Evolutionary conservation across 2,888 invertebrate species (phyloP).

Genomic region (Lepas anatifera): DNA sequence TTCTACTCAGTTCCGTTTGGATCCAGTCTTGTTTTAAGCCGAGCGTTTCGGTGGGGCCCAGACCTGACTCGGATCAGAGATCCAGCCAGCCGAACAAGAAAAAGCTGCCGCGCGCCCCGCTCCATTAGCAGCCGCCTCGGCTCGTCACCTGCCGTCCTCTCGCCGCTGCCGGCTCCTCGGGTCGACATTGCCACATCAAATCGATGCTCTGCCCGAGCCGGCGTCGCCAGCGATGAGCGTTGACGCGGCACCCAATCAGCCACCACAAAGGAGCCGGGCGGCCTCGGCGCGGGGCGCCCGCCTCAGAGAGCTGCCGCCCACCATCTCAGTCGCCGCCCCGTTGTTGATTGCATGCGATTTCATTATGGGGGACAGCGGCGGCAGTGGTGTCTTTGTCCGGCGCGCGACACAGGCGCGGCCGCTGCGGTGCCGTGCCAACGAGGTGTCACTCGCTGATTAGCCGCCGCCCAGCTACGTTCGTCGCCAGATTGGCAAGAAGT

Average conservation of each 20-base stretch:
- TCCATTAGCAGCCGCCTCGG: too few species aligned
- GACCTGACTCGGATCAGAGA: too few species aligned
- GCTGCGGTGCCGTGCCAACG: not conserved
- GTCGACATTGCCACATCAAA: too few species aligned
- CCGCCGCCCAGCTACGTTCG: not conserved
- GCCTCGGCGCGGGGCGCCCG: not conserved
- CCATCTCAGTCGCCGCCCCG: not conserved
- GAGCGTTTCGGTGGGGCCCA: too few species aligned
- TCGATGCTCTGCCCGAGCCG: not conserved
- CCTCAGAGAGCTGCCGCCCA: not conserved
- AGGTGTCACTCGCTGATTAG: not conserved
- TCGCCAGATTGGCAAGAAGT: not conserved
- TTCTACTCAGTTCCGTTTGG: too few species aligned
- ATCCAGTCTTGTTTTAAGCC: too few species aligned
- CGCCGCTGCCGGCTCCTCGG: too few species aligned
- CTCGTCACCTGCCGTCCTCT: too few species aligned
- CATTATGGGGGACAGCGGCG: not conserved
- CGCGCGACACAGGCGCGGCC: not conserved
- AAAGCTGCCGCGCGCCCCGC: too few species aligned
- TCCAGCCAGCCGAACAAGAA: too few species aligned
- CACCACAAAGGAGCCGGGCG: not conserved
- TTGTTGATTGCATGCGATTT: not conserved
- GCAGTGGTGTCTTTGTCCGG: not conserved
- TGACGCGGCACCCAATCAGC: not conserved
- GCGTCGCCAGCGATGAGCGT: not conserved